A percentile compares a stretch with the other conserved stretches of the same genome.
These are phyloP conservation scores for Etheostoma perlongum DNA, from an alignment of 2,797 vertebrate species.

Conservation along the genomic window DNA sequence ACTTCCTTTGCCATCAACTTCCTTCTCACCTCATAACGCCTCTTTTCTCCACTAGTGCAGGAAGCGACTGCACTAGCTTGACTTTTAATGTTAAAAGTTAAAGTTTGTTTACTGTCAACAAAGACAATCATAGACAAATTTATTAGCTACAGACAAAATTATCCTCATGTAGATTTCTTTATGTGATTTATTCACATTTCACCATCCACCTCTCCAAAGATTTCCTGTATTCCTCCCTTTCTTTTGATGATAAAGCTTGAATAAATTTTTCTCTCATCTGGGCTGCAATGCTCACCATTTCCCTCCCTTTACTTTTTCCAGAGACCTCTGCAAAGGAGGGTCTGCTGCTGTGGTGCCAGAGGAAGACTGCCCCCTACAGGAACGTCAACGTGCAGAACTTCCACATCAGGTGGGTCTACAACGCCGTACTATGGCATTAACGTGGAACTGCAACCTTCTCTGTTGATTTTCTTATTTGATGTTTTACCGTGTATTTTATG, in stretches of 20 bases:
- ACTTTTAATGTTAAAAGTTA: background rate
- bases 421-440: constrained; percentile 29
- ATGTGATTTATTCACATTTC: background rate
- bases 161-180: background rate
- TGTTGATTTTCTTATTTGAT: background rate
- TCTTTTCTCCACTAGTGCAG: constrained; percentile 5
- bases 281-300: background rate
- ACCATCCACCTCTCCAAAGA: background rate
- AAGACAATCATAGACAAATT: background rate
- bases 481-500: background rate
- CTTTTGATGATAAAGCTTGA: background rate
- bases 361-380: constrained; percentile 97
- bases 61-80: background rate
- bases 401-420: constrained; percentile 91
- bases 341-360: constrained; percentile 95
- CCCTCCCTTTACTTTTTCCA: constrained; percentile 50
- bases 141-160: background rate
- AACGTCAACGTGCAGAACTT: constrained; percentile 99
- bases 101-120: background rate
- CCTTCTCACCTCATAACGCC: background rate
- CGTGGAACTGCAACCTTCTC: constrained; percentile 10
- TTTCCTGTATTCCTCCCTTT: background rate
- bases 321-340: constrained; percentile 98
- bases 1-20: constrained; percentile 8
- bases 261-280: background rate